A percentile compares a stretch with the other conserved stretches of the same genome.
Evolutionary conservation across 2,113 vertebrate genomes (phyloP).

Genomic region (Gopherus flavomarginatus): DNA sequence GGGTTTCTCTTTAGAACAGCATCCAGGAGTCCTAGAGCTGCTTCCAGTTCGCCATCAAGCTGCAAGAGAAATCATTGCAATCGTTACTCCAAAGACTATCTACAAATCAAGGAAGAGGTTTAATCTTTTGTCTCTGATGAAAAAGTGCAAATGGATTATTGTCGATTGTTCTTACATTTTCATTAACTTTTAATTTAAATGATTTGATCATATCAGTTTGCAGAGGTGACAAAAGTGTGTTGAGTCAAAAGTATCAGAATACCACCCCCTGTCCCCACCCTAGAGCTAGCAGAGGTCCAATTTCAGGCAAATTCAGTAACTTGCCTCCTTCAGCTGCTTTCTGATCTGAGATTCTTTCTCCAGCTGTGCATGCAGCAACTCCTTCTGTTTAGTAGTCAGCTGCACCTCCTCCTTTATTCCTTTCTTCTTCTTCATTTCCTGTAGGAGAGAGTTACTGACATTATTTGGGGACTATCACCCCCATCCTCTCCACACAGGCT

Average conservation of each 20-base stretch:
- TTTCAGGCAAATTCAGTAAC: background rate
- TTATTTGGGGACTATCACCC: background rate
- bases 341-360: conserved; percentile 91
- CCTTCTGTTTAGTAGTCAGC: conserved; percentile 95
- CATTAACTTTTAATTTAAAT: background rate
- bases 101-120: background rate
- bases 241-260: background rate
- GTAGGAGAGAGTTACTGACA: background rate
- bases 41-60: conserved; percentile 89
- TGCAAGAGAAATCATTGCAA: conserved; percentile 66
- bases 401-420: conserved; percentile 97
- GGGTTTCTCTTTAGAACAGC: conserved; percentile 84
- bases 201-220: background rate
- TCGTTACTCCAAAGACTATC: background rate
- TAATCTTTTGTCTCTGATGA: background rate
- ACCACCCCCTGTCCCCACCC: background rate
- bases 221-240: background rate
- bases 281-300: fast-evolving
- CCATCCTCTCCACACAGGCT: background rate
- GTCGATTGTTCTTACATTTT: background rate
- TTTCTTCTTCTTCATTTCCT: conserved; percentile 98
- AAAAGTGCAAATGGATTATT: background rate
- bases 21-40: conserved; percentile 85
- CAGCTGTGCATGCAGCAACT: conserved; percentile 92
- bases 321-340: conserved; percentile 86